A percentile compares a stretch with the other conserved stretches of the same genome.
Conservation (phyloP, 2,888 invertebrate species). For the Metopia argyrocephala region DNA sequence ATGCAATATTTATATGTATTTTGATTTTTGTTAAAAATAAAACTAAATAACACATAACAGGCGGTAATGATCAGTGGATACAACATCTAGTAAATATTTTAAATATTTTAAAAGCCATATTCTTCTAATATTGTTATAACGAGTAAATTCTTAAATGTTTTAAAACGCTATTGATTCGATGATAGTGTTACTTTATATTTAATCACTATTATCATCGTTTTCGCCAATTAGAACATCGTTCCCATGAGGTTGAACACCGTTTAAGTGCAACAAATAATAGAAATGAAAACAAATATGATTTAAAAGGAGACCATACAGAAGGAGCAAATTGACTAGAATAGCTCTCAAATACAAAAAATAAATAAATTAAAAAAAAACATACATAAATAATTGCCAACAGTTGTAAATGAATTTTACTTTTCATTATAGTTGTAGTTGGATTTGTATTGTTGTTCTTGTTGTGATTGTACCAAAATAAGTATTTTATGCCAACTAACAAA, state of each 20-base stretch:
- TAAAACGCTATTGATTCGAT: too few species aligned
- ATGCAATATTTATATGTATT: not conserved
- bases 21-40: constrained; percentile 24
- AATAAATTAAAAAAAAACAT: not conserved
- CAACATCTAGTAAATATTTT: too few species aligned
- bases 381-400: not conserved
- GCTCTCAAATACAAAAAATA: constrained; percentile 34
- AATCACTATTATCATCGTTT: constrained; percentile 64
- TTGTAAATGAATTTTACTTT: constrained; percentile 49
- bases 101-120: too few species aligned
- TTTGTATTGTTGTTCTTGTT: constrained; percentile 48
- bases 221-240: constrained; percentile 65
- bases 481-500: constrained; percentile 34
- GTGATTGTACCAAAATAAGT: constrained; percentile 51
- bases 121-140: too few species aligned
- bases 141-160: constrained; percentile 5
- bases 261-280: constrained; percentile 30
- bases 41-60: constrained; percentile 26
- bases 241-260: constrained; percentile 62
- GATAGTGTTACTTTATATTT: constrained; percentile 17
- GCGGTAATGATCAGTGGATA: constrained; percentile 30
- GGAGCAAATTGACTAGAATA: constrained; percentile 61
- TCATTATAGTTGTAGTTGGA: constrained; percentile 48
- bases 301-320: constrained; percentile 8
- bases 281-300: too few species aligned